These are phyloP conservation scores for Aptenodytes patagonicus DNA, from an alignment of 2,113 vertebrate species.

Conservation along the genomic window DNA sequence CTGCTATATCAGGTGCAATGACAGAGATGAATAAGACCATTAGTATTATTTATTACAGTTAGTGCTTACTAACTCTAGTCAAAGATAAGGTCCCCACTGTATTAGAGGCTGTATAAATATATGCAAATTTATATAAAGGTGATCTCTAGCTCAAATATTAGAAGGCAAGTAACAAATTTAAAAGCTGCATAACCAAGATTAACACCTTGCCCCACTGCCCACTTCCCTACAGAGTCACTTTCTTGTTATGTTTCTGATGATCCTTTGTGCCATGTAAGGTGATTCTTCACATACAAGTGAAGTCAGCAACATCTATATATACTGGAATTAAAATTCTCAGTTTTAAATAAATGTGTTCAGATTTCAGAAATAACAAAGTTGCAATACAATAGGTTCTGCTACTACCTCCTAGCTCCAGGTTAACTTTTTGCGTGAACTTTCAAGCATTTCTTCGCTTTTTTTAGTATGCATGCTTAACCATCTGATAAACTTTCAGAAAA, in stretches of 20 bases:
- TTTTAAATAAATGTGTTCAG: background rate
- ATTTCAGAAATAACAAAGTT: background rate
- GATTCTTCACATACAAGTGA: background rate
- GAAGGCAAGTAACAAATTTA: background rate
- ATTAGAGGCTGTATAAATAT: background rate
- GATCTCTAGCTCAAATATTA: background rate
- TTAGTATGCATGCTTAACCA: background rate
- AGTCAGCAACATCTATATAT: background rate
- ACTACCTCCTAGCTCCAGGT: background rate
- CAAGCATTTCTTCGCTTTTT: background rate
- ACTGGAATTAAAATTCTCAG: background rate
- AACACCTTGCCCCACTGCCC: background rate
- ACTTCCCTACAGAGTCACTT: background rate
- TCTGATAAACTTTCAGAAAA: background rate
- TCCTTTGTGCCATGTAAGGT: background rate
- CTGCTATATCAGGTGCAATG: background rate
- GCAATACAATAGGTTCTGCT: background rate
- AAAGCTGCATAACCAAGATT: background rate
- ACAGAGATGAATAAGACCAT: background rate
- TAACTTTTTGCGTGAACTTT: background rate
- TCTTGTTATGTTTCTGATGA: background rate
- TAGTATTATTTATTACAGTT: background rate
- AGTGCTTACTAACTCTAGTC: background rate
- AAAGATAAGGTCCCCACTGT: background rate
- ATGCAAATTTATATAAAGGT: background rate